Evolutionary conservation across 2,113 vertebrate species (phyloP).

Genomic region (Ophthalmotilapia sp.): DNA sequence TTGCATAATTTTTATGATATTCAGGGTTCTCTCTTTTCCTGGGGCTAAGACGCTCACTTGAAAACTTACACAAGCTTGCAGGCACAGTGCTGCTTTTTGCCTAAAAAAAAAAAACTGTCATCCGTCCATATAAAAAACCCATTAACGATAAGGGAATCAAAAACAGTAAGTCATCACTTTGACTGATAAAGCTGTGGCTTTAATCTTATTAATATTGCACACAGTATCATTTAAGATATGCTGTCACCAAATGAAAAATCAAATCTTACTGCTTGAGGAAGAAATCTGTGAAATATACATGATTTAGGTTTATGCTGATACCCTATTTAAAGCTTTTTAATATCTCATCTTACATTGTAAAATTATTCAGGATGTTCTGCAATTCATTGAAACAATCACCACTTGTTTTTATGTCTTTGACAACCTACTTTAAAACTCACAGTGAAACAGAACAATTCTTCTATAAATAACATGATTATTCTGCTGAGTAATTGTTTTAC

Average conservation of each 20-base stretch:
- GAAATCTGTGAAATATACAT: background rate
- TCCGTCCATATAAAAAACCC: background rate
- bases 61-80: background rate
- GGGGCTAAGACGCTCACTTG: background rate
- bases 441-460: background rate
- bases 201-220: constrained; percentile 9
- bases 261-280: background rate
- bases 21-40: background rate
- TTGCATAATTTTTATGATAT: background rate
- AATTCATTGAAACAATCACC: background rate
- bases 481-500: background rate
- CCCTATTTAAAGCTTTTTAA: background rate
- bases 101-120: background rate
- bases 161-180: background rate
- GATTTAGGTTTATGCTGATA: background rate
- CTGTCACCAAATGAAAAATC: background rate
- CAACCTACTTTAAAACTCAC: background rate
- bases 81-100: background rate
- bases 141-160: background rate
- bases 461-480: background rate
- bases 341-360: background rate
- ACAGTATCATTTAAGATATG: background rate
- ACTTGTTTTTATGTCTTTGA: background rate
- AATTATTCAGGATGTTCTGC: background rate
- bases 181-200: background rate